phyloP scores from a whole-genome alignment of 2,113 vertebrate species.

The Onychostruthus taczanowskii region DNA sequence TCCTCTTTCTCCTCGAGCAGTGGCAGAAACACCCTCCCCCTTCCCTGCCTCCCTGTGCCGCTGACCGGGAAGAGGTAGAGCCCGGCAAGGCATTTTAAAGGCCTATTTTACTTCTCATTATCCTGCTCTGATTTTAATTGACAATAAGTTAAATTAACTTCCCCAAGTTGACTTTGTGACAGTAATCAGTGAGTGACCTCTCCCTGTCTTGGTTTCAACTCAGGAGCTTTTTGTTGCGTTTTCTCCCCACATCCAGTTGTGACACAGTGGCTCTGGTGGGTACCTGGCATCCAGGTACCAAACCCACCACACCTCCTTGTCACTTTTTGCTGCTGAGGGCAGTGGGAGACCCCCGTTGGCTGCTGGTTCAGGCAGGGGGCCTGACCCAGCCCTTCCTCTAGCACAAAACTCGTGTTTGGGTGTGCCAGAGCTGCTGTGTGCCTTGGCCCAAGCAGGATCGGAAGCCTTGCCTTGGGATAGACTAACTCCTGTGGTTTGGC shows the following conservation, averaged over 20 bases:
- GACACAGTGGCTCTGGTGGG: neutral
- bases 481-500: neutral
- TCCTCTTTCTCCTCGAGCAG: neutral
- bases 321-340: too few species aligned
- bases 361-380: neutral
- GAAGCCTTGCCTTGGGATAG: neutral
- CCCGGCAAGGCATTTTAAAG: neutral
- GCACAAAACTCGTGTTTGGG: rapidly evolving
- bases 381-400: neutral
- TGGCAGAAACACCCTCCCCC: neutral
- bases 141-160: neutral
- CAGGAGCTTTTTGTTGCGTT: neutral
- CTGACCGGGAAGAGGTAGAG: neutral
- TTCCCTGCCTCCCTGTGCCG: neutral
- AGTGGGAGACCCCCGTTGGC: neutral
- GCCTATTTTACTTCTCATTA: neutral
- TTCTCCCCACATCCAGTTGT: neutral
- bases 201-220: neutral
- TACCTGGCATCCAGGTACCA: neutral
- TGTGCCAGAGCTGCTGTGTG: neutral
- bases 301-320: neutral
- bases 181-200: neutral
- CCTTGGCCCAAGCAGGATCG: neutral
- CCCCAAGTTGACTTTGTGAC: neutral
- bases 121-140: neutral